phyloP scores from a whole-genome alignment of 2,888 invertebrate genomes.

The Trissolcus brochymenae region DNA sequence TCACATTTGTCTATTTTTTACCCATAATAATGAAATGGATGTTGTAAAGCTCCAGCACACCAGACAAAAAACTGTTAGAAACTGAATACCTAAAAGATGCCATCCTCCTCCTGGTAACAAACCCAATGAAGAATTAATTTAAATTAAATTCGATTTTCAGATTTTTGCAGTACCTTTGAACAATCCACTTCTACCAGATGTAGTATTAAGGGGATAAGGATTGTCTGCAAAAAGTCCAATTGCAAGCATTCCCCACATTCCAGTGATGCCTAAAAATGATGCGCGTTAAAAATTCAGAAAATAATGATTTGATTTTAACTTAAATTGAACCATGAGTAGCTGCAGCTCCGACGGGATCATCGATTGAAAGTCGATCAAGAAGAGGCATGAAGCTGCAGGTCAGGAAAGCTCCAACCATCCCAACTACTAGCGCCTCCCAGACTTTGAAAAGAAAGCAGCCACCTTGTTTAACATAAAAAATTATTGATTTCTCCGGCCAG shows the following conservation, averaged over 20 bases:
- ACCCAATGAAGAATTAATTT: not conserved
- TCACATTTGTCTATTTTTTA: constrained; percentile 66
- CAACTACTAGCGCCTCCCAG: constrained; percentile 91
- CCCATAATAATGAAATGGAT: constrained; percentile 86
- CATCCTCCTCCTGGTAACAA: constrained; percentile 86
- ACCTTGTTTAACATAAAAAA: constrained; percentile 76
- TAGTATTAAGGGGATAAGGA: constrained; percentile 88
- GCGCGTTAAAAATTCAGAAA: not conserved
- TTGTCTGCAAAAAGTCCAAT: constrained; percentile 93
- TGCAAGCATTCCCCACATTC: constrained; percentile 86
- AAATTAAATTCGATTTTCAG: not conserved
- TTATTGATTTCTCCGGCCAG: not conserved
- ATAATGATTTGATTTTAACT: not conserved
- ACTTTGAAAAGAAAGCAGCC: constrained; percentile 91
- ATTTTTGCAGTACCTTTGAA: constrained; percentile 86
- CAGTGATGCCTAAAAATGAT: constrained; percentile 70
- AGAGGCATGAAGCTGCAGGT: constrained; percentile 85
- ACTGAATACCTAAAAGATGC: constrained; percentile 90
- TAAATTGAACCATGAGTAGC: constrained; percentile 85
- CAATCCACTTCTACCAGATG: constrained; percentile 85
- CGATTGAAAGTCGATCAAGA: constrained; percentile 87
- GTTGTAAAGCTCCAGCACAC: constrained; percentile 84
- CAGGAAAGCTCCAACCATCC: constrained; percentile 86
- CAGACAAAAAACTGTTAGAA: constrained; percentile 84
- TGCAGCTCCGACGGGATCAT: constrained; percentile 94